Base-by-base conservation (phyloP, 2,888 invertebrate species). In the Tetropium fuscum region DNA sequence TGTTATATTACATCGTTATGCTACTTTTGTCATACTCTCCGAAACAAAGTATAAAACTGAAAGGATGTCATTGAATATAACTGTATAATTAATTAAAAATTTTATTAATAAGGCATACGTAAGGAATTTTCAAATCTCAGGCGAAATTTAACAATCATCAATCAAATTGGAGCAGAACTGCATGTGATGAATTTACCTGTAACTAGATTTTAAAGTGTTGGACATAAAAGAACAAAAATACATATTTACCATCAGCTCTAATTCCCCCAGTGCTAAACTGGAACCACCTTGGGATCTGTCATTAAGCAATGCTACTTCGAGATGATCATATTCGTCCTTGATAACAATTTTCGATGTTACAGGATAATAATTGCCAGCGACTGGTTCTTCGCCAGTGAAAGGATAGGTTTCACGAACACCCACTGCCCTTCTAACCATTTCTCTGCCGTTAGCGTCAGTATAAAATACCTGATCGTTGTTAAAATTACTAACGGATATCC, bases 381-480 rank as follows among this genome's bases (percentile, higher is more conserved):
- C 80, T 0, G 86, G 84, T 71, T 90, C 89, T 3, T 74, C 60
- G 0, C 51, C 68, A 1, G 61, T 40, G 53, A 84, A 81, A 64
- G 83, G 75, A 87, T 89, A 89, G 0, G 87, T 84, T 1, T 86
- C 83, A 43, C 89, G 83, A 51, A 83, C 83, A 80, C 87, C 83
- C 56, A 86, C 84, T 3, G 79, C 81, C 62, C 92, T 79, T 72
- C 84, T 83, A 65, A 91, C 80, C 80, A 89, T 85, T 78, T 91
- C 88, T 11, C 92, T 80, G 0, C 91, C 90, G 76, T 93, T 94
- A n/a, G 92, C 86, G 81, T 94, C 93, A 0, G 93, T 93, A 80
- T 85, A 91, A 80, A 92, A 93, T 0, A 78, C 55, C 2, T 53
- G 49, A 7, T 64, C 45, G 43, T 64, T 67, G 8, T 63, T 7